phyloP scores from a whole-genome alignment of 1,140 invertebrate species.

The Lepidurus couesii region DNA sequence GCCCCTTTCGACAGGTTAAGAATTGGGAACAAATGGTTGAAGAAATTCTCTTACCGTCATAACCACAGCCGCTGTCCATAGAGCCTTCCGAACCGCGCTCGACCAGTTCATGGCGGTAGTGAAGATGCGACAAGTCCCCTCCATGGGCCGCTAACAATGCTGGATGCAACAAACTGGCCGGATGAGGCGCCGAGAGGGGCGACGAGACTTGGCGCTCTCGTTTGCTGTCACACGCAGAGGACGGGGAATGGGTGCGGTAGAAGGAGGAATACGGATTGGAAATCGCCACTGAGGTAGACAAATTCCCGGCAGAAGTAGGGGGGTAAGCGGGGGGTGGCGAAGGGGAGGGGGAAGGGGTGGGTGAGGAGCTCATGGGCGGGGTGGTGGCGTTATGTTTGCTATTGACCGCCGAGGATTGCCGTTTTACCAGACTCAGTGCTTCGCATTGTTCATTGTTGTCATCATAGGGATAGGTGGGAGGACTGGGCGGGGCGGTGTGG shows the following conservation, averaged over 20 bases:
- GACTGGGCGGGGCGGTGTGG: constrained; percentile 60
- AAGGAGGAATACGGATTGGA: constrained; percentile 4
- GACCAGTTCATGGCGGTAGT: constrained; percentile 42
- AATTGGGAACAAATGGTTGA: background rate
- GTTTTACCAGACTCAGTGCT: constrained; percentile 74
- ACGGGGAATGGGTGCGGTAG: constrained; percentile 20
- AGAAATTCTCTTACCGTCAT: background rate
- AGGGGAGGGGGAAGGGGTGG: constrained; percentile 47
- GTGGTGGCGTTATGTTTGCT: constrained; percentile 35
- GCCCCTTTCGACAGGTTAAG: background rate
- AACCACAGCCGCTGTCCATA: constrained; percentile 26
- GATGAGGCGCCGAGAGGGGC: constrained; percentile 57
- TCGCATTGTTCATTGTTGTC: constrained; percentile 78
- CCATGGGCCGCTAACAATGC: constrained; percentile 46
- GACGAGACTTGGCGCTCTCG: constrained; percentile 43
- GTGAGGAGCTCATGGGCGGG: constrained; percentile 51
- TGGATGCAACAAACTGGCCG: constrained; percentile 48
- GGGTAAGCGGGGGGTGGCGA: constrained; percentile 26
- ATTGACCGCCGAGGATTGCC: constrained; percentile 54
- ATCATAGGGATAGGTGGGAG: constrained; percentile 56
- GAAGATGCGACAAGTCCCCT: constrained; percentile 40
- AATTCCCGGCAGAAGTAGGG: constrained; percentile 29
- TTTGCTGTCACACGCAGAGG: constrained; percentile 20
- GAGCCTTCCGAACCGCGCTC: constrained; percentile 33
- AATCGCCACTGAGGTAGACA: constrained; percentile 28